phyloP scores from a whole-genome alignment of 2,888 invertebrate species.

The Cheilosia urbana region DNA sequence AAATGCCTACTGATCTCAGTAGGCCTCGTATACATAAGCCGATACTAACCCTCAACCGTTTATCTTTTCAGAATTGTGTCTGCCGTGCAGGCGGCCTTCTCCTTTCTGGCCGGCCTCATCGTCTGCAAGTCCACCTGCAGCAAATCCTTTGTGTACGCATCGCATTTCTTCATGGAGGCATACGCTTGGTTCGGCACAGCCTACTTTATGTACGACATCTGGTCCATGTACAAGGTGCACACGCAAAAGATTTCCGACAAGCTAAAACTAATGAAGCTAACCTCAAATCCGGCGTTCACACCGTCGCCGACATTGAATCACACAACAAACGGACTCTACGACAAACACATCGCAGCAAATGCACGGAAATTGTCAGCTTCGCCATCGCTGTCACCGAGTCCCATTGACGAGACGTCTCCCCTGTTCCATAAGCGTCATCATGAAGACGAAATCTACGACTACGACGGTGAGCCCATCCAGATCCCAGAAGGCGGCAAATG shows the following conservation, averaged over 20 bases:
- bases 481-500: constrained; percentile 81
- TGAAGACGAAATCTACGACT: constrained; percentile 81
- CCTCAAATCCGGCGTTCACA: constrained; percentile 76
- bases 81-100: constrained; percentile 89
- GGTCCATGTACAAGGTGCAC: constrained; percentile 91
- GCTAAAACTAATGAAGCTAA: constrained; percentile 80
- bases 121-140: constrained; percentile 89
- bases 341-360: constrained; percentile 77
- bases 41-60: constrained; percentile 1
- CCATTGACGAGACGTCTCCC: constrained; percentile 61
- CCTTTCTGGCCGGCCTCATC: constrained; percentile 87
- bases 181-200: constrained; percentile 92
- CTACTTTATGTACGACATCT: constrained; percentile 91
- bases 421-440: constrained; percentile 76
- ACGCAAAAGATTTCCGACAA: constrained; percentile 83
- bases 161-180: constrained; percentile 90
- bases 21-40: no score
- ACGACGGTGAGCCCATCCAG: constrained; percentile 80
- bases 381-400: constrained; percentile 48
- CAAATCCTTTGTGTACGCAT: constrained; percentile 87
- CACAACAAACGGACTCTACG: constrained; percentile 78
- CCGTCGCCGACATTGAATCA: constrained; percentile 73
- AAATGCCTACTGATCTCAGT: background rate
- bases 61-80: constrained; percentile 87
- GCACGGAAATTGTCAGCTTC: constrained; percentile 52